These are phyloP conservation scores for Vombatus ursinus DNA, from an alignment of 2,113 vertebrate genomes.

Conservation along the genomic window DNA sequence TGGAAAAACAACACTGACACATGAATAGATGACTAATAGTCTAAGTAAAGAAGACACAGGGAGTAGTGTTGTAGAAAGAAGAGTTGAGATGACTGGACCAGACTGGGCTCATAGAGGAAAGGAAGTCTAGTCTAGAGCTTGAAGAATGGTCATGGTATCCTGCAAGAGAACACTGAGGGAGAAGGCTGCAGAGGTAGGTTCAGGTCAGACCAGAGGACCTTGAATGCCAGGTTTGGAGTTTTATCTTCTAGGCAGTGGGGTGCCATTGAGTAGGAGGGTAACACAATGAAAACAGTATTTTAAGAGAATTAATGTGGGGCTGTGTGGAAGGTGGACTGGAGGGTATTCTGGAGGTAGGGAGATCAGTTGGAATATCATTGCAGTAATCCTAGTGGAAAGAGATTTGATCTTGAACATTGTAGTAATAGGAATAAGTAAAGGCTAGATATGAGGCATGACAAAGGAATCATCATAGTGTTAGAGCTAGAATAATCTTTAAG, in stretches of 20 bases:
- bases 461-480: not conserved
- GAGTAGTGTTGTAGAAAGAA: not conserved
- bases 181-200: not conserved
- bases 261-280: not conserved
- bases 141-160: not conserved
- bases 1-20: not conserved
- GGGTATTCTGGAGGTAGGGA: not conserved
- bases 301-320: not conserved
- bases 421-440: not conserved
- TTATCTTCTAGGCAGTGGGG: not conserved
- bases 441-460: not conserved
- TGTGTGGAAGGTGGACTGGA: not conserved
- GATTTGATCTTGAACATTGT: not conserved
- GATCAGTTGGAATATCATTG: not conserved
- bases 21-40: not conserved
- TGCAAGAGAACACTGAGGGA: not conserved
- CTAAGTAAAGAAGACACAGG: not conserved
- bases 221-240: not conserved
- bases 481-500: not conserved
- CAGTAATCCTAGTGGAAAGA: not conserved
- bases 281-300: not conserved
- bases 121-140: not conserved
- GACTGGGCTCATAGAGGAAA: not conserved
- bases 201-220: not conserved
- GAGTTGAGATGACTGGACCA: not conserved